A percentile compares a stretch with the other conserved stretches of the same genome.
Conservation (phyloP, 2,113 vertebrate genomes). For the Origma solitaria region DNA sequence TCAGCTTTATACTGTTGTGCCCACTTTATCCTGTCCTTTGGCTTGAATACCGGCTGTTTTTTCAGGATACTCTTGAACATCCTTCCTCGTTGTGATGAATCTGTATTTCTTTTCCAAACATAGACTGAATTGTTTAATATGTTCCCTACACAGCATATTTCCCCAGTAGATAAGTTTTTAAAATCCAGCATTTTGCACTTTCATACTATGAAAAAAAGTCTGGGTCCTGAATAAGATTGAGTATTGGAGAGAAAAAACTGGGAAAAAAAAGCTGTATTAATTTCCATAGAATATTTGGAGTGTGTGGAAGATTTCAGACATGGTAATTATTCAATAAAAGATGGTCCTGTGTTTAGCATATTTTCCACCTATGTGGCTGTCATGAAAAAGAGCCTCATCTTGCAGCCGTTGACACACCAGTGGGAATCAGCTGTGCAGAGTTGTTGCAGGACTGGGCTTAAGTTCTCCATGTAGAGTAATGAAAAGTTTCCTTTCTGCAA, state of each 20-base stretch:
- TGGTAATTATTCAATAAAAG: not conserved
- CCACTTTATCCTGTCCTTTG: constrained; percentile 53
- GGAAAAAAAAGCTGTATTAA: not conserved
- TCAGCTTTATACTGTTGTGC: constrained; percentile 44
- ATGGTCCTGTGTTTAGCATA: not conserved
- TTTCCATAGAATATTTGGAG: not conserved
- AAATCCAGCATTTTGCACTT: constrained; percentile 7
- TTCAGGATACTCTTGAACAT: constrained; percentile 49
- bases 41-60: constrained; percentile 1
- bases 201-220: not conserved
- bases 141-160: not conserved
- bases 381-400: not conserved
- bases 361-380: not conserved
- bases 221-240: not conserved
- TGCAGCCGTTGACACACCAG: not conserved
- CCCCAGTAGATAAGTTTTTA: not conserved
- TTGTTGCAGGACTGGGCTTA: not conserved
- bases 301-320: not conserved
- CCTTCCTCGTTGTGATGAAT: constrained; percentile 42
- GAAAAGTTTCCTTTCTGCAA: constrained; percentile 36
- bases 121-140: constrained; percentile 2
- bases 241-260: not conserved
- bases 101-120: constrained; percentile 49
- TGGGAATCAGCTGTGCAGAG: not conserved
- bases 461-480: not conserved